phyloP scores from a whole-genome alignment of 2,888 invertebrate genomes.

The Lycophotia porphyrea region DNA sequence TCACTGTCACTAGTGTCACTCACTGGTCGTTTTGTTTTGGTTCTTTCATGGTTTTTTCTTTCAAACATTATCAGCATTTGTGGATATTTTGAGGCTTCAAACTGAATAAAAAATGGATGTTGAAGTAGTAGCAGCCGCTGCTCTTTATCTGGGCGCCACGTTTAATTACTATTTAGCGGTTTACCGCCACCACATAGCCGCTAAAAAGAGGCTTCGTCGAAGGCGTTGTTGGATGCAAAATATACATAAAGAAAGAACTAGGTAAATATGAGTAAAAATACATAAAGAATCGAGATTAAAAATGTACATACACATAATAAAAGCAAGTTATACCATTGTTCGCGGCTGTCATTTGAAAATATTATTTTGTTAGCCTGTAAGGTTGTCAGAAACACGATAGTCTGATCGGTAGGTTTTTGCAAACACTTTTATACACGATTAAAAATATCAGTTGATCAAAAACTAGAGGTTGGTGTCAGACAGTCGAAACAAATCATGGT shows the following conservation, averaged over 20 bases:
- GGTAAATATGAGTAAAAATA: conserved; percentile 6
- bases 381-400: no score
- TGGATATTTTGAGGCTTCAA: not conserved
- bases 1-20: not conserved
- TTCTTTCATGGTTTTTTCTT: no score
- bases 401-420: no score
- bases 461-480: not conserved
- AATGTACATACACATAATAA: not conserved
- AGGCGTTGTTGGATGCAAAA: conserved; percentile 51
- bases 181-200: not conserved
- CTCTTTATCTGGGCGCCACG: conserved; percentile 33
- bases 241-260: conserved; percentile 49
- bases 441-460: no score
- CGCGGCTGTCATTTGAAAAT: not conserved
- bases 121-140: conserved; percentile 46
- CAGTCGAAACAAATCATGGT: not conserved
- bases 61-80: not conserved
- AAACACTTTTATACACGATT: no score
- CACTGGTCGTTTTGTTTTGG: not conserved
- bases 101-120: conserved; percentile 34
- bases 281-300: not conserved
- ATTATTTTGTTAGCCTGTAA: not conserved
- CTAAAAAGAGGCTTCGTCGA: conserved; percentile 27
- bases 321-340: not conserved
- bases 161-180: conserved; percentile 40